These are phyloP conservation scores for Mamestra configurata DNA, from an alignment of 1,140 invertebrate genomes.

Conservation along the genomic window DNA sequence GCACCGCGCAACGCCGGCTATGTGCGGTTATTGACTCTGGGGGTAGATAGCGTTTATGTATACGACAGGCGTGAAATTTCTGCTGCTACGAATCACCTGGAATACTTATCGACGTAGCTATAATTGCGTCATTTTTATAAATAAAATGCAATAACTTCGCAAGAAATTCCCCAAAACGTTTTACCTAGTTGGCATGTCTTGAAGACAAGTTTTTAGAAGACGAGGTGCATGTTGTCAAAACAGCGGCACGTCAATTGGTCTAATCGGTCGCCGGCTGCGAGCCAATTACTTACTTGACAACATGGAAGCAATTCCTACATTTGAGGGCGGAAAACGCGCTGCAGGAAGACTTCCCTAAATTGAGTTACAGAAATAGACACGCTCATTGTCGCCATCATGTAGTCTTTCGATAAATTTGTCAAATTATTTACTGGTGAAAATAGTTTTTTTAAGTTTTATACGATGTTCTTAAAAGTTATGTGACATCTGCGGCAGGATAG, in stretches of 20 bases:
- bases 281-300: constrained; percentile 87
- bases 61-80: constrained; percentile 19
- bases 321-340: constrained; percentile 83
- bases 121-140: background rate
- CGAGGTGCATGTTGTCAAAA: constrained; percentile 82
- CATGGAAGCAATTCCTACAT: constrained; percentile 87
- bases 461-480: background rate
- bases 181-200: background rate
- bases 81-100: background rate
- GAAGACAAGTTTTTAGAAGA: constrained; percentile 38
- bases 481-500: too few relatives aligned
- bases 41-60: constrained; percentile 43
- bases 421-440: background rate
- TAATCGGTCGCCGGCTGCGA: constrained; percentile 85
- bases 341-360: constrained; percentile 85
- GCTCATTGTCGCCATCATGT: constrained; percentile 58
- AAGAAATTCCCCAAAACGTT: background rate
- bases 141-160: background rate
- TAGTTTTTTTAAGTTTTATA: background rate
- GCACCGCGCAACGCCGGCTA: constrained; percentile 26
- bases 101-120: background rate
- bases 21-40: constrained; percentile 55
- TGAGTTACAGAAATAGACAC: constrained; percentile 79
- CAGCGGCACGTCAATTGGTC: constrained; percentile 85
- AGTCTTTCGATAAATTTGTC: constrained; percentile 20